Base-by-base conservation (phyloP, 2,113 vertebrate species). In the Gymnogyps californianus region DNA sequence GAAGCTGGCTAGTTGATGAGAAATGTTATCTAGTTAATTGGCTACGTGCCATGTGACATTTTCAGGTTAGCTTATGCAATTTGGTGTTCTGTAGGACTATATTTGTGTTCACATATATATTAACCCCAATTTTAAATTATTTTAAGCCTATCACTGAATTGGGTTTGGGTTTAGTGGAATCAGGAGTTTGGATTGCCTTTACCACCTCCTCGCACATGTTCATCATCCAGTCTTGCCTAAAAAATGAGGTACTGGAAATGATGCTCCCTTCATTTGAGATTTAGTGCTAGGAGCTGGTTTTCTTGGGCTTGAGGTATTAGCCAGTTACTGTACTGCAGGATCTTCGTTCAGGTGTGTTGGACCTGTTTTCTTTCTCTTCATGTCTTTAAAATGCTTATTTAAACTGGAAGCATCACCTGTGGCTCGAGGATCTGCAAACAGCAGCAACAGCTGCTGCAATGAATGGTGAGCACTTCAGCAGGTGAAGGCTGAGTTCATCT, bases 111-210 rank as follows among this genome's bases (percentile, higher is more conserved):
- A 11, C 16, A 5, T 14, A 8, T 18, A 2, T n/a, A 6, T 74
- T 57, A 77, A 80, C 40, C 42, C 5, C 7, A 0, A 54, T 80
- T 94, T 83, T 2, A 38, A 78, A 78, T 96, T 10, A 51, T 66
- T 91, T 58, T 74, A 54, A 96, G 72, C 66, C 52, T 52, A 13
- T 83, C 86, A 6, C 51, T 83, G 75, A 72, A 38, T 16, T 65
- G 52, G 77, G 29, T 71, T 95, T 93, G 84, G 58, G 38, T 95
- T 87, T 64, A 91, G 82, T 75, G 85, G 85, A 89, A 77, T 62
- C 59, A 24, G 25, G 81, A 94, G 76, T 90, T 95, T 71, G 88
- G 89, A 34, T 70, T 94, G 64, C 84, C 51, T 95, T 90, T 76
- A 74, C 67, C 83, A 80, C 93, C 79, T 91, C 82, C 94, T 94